phyloP scores from a whole-genome alignment of 2,797 vertebrate species.

The Poeciliopsis paucimaculata region DNA sequence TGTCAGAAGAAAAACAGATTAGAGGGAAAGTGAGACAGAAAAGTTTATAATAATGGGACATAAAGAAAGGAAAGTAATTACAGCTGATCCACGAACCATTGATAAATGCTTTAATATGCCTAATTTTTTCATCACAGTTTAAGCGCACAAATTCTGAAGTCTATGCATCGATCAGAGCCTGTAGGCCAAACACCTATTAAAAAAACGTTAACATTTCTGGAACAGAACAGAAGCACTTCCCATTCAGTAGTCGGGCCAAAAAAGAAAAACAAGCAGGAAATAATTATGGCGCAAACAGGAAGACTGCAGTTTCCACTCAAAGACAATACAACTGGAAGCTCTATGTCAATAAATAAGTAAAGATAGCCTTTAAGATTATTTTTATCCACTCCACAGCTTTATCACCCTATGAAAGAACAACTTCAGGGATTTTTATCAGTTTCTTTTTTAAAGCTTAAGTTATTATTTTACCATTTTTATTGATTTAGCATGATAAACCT shows the following conservation, averaged over 20 bases:
- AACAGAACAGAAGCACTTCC: conserved; percentile 26
- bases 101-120: conserved; percentile 10
- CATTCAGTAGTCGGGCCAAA: conserved; percentile 27
- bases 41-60: conserved; percentile 38
- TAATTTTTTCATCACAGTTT: conserved; percentile 6
- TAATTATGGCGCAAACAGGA: conserved; percentile 47
- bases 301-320: conserved; percentile 25
- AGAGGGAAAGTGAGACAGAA: conserved; percentile 21
- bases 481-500: background rate
- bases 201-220: conserved; percentile 21
- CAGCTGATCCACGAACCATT: conserved; percentile 2
- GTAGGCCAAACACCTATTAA: conserved; percentile 3
- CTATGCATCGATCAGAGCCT: background rate
- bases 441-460: background rate
- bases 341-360: background rate
- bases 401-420: conserved; percentile 4
- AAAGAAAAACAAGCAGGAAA: conserved; percentile 34
- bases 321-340: conserved; percentile 24
- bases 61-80: conserved; percentile 5
- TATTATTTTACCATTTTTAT: background rate
- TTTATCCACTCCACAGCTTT: conserved; percentile 8
- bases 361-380: background rate
- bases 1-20: conserved; percentile 25
- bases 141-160: background rate
- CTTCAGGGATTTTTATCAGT: background rate